phyloP scores from a whole-genome alignment of 2,797 vertebrate species.

The Diplodus sargus region DNA sequence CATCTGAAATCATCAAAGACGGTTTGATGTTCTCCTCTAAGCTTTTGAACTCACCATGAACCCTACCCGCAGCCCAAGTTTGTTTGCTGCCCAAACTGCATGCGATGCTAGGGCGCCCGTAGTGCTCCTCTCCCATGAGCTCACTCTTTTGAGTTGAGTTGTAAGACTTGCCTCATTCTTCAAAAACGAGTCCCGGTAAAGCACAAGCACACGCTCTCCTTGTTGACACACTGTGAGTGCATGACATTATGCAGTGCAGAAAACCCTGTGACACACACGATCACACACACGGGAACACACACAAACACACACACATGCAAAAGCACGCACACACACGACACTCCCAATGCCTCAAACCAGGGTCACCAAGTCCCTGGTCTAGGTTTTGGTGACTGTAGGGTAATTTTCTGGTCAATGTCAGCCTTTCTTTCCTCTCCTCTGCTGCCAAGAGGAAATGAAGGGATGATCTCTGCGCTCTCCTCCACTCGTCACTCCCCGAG shows the following conservation, averaged over 20 bases:
- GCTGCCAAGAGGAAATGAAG: constrained; percentile 79
- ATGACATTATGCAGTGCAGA: constrained; percentile 20
- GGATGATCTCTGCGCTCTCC: constrained; percentile 76
- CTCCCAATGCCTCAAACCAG: constrained; percentile 32
- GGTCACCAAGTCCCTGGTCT: constrained; percentile 45
- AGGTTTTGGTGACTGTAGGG: constrained; percentile 51
- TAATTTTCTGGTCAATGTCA: constrained; percentile 69
- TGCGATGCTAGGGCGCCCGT: constrained; percentile 39
- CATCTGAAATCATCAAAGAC: constrained; percentile 75
- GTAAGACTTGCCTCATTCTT: constrained; percentile 55
- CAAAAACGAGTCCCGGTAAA: constrained; percentile 28
- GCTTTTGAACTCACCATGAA: constrained; percentile 73
- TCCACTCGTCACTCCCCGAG: constrained; percentile 58
- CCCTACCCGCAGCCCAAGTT: constrained; percentile 55
- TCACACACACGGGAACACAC: constrained; percentile 20
- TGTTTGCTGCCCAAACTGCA: constrained; percentile 63
- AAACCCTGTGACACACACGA: constrained; percentile 18
- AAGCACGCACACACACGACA: constrained; percentile 33
- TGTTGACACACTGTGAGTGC: constrained; percentile 21
- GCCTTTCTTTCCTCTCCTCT: constrained; percentile 59
- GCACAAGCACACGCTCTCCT: constrained; percentile 13
- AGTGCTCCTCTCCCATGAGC: constrained; percentile 57
- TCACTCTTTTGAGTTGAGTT: constrained; percentile 47
- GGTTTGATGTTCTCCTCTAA: constrained; percentile 64
- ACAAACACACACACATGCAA: constrained; percentile 22